Percentiles rank a stretch among this genome's conserved stretches.
Evolutionary conservation across 2,888 invertebrate genomes (phyloP).

Genomic region (Agriopis leucophaearia): DNA sequence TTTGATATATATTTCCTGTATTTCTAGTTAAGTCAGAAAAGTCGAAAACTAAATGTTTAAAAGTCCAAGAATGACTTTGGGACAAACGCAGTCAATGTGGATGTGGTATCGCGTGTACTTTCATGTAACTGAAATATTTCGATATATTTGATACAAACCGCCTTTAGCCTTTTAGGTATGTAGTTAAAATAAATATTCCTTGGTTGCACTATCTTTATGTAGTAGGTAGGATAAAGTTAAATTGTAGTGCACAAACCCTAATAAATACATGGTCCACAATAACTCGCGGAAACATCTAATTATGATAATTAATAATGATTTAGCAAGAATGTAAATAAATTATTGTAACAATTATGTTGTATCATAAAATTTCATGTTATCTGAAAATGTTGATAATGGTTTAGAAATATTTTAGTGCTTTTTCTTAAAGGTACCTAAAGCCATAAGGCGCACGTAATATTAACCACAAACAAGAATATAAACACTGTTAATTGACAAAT

Average conservation of each 20-base stretch:
- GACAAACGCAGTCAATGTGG: too few relatives aligned
- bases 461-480: slow-evolving; percentile 84
- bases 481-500: slow-evolving; percentile 82
- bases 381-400: slow-evolving; percentile 75
- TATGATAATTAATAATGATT: slow-evolving; percentile 39
- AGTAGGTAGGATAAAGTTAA: slow-evolving; percentile 61
- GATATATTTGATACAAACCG: slow-evolving; percentile 59
- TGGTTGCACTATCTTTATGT: slow-evolving; percentile 55
- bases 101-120: slow-evolving; percentile 13
- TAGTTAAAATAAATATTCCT: slow-evolving; percentile 40
- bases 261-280: slow-evolving; percentile 46
- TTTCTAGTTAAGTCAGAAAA: too few relatives aligned
- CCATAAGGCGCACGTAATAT: slow-evolving; percentile 81
- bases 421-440: slow-evolving; percentile 78
- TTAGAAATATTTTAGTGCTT: slow-evolving; percentile 80
- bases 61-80: too few relatives aligned
- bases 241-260: slow-evolving; percentile 78
- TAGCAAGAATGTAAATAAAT: slow-evolving; percentile 56
- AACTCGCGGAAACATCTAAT: slow-evolving; percentile 44
- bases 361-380: slow-evolving; percentile 70
- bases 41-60: too few relatives aligned
- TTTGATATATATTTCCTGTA: too few relatives aligned
- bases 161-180: slow-evolving; percentile 51
- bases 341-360: slow-evolving; percentile 70
- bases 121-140: slow-evolving; percentile 53